These are phyloP conservation scores for Morus bassanus DNA, from an alignment of 2,797 vertebrate species.

Conservation along the genomic window DNA sequence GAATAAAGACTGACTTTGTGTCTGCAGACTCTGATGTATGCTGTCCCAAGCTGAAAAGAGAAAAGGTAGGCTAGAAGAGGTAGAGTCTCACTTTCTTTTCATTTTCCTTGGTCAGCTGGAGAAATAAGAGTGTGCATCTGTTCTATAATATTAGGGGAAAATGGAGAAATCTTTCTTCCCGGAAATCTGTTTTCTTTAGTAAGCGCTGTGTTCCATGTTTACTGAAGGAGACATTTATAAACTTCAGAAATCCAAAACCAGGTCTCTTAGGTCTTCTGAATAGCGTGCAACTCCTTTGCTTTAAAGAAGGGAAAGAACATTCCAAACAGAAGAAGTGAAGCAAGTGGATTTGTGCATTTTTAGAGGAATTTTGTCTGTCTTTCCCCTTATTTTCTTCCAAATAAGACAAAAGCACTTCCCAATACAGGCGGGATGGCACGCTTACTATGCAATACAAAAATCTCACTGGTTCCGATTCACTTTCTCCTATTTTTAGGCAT, in stretches of 20 bases:
- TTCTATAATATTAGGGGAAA: neutral
- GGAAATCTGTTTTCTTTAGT: neutral
- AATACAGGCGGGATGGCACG: rapidly evolving
- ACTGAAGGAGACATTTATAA: neutral
- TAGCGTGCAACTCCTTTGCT: rapidly evolving
- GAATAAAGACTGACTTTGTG: neutral
- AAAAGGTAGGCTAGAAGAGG: neutral
- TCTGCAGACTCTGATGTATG: neutral
- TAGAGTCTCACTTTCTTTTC: neutral
- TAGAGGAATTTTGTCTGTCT: neutral
- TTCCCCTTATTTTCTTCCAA: neutral
- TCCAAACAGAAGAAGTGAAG: neutral
- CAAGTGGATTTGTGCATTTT: neutral
- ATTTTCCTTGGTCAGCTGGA: neutral
- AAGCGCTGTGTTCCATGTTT: neutral
- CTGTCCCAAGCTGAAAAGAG: neutral
- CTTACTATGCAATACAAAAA: neutral
- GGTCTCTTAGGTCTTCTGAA: neutral
- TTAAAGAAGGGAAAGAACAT: neutral
- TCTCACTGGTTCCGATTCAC: neutral
- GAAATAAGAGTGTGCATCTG: neutral
- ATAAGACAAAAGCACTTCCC: neutral
- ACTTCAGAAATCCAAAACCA: neutral
- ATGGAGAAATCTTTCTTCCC: neutral
- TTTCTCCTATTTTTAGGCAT: neutral